Percentiles rank a stretch among this genome's conserved stretches.
These are phyloP conservation scores for Excalfactoria chinensis DNA, from an alignment of 2,113 vertebrate species.

Conservation along the genomic window DNA sequence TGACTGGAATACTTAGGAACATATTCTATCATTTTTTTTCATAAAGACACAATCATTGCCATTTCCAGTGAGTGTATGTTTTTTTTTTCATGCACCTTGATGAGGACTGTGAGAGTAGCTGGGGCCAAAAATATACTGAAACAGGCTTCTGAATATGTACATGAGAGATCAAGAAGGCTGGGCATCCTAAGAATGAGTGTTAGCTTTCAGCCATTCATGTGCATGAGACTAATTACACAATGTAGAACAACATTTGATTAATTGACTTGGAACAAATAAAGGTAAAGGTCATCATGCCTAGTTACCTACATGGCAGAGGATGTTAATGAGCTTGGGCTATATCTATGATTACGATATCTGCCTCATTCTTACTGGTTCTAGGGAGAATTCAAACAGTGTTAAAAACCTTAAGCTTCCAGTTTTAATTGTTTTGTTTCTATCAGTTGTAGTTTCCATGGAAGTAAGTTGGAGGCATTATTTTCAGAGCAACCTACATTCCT, in stretches of 20 bases:
- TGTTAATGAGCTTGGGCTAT: not conserved
- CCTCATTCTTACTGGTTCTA: not conserved
- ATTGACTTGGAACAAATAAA: not conserved
- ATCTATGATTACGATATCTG: not conserved
- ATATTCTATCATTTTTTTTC: not conserved
- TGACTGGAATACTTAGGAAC: not conserved
- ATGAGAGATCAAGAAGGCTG: not conserved
- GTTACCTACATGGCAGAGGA: not conserved
- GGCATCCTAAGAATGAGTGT: not conserved
- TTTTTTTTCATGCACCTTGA: not conserved
- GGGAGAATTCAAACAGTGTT: not conserved
- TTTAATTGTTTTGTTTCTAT: not conserved
- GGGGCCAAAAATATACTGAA: not conserved
- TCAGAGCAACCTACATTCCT: not conserved
- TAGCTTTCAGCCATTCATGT: not conserved
- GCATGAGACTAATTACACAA: not conserved
- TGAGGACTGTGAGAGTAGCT: not conserved
- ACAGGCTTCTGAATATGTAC: not conserved
- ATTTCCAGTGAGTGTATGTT: not conserved
- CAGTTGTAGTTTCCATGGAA: too few species aligned
- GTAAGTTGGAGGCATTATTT: too few species aligned
- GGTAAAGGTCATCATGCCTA: not conserved
- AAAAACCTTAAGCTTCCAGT: not conserved
- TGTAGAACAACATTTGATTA: not conserved
- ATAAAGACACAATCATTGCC: not conserved